phyloP scores from a whole-genome alignment of 2,797 vertebrate species.

The Hyperoplus immaculatus region DNA sequence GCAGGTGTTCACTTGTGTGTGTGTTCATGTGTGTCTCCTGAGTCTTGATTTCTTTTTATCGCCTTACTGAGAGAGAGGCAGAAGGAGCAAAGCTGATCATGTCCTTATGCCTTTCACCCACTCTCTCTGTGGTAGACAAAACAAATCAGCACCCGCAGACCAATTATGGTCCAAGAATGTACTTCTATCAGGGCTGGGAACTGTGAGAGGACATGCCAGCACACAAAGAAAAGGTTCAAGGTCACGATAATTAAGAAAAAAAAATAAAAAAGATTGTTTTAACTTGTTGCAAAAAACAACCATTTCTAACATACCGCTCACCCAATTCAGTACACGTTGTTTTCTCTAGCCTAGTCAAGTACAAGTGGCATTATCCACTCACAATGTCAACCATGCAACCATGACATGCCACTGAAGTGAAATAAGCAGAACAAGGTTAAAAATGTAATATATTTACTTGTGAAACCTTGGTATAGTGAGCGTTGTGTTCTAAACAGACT shows the following conservation, averaged over 20 bases:
- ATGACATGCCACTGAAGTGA: neutral
- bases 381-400: neutral
- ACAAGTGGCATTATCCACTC: neutral
- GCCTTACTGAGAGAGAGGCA: constrained; percentile 22
- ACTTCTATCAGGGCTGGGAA: constrained; percentile 31
- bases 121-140: constrained; percentile 64
- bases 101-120: constrained; percentile 50
- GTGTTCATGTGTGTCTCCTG: constrained; percentile 18
- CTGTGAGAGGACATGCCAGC: constrained; percentile 17
- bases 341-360: constrained; percentile 7
- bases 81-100: constrained; percentile 31
- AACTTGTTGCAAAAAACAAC: neutral
- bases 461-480: neutral
- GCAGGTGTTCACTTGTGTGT: constrained; percentile 73
- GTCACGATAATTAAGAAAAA: neutral
- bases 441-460: neutral
- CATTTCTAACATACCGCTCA: neutral
- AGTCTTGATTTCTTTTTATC: constrained; percentile 23
- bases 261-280: neutral
- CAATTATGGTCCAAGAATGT: constrained; percentile 50
- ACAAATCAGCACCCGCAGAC: constrained; percentile 56
- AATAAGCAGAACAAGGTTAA: neutral
- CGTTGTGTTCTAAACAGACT: neutral
- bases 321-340: neutral
- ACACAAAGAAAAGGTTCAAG: constrained; percentile 1